Evolutionary conservation across 2,797 vertebrate genomes (phyloP).

Genomic region (Clamator glandarius): DNA sequence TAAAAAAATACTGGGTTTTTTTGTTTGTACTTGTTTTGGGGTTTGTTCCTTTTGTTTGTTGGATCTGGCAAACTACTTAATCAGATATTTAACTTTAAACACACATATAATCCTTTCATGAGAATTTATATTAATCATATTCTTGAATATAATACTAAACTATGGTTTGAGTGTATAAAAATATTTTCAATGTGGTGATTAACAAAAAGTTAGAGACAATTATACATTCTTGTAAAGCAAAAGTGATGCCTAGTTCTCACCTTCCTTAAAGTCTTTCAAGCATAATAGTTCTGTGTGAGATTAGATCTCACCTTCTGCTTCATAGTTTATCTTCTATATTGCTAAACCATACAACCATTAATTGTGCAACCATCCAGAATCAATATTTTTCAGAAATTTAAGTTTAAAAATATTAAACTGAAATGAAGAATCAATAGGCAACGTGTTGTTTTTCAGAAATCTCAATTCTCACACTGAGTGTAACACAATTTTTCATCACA

Average conservation of each 20-base stretch:
- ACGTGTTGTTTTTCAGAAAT: background rate
- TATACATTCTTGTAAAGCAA: background rate
- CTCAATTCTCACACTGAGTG: background rate
- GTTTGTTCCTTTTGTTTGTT: background rate
- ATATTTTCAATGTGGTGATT: background rate
- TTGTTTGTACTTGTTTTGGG: background rate
- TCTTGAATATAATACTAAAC: background rate
- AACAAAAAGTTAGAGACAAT: background rate
- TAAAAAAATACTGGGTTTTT: accelerated
- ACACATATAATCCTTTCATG: background rate
- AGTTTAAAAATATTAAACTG: background rate
- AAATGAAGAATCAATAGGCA: background rate
- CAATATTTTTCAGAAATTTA: background rate
- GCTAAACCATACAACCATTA: background rate
- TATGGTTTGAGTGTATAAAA: background rate
- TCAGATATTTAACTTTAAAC: background rate
- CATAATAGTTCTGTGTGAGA: background rate
- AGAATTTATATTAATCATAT: background rate
- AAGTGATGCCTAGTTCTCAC: background rate
- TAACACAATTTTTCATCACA: background rate
- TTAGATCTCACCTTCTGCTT: background rate
- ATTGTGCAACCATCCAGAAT: background rate
- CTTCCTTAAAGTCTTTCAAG: background rate
- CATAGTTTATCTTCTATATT: background rate
- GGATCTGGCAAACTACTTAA: background rate